Conservation (phyloP, 2,113 vertebrate genomes). For the Centropus unirufus region DNA sequence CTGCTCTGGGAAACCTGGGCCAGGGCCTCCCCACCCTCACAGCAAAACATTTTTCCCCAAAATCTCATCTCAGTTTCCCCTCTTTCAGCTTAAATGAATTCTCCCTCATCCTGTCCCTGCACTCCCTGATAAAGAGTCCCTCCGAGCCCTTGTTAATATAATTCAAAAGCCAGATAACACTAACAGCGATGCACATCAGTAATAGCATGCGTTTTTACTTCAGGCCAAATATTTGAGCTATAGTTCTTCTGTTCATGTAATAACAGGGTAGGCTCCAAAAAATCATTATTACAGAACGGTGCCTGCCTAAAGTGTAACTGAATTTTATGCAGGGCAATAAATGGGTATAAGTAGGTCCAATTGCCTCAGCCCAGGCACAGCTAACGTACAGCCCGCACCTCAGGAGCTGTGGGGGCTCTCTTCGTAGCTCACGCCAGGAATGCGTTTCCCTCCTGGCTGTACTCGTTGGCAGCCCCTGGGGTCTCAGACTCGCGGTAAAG, state of each 20-base stretch:
- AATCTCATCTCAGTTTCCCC: no score
- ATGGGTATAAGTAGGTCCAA: background rate
- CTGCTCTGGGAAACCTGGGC: no score
- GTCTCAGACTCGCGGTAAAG: background rate
- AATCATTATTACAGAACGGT: background rate
- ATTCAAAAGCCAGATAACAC: background rate
- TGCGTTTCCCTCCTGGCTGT: background rate
- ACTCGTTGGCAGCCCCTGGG: conserved; percentile 9
- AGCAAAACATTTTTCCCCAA: no score
- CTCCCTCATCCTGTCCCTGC: no score
- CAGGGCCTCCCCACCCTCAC: no score
- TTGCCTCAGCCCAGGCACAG: background rate
- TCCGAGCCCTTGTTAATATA: background rate
- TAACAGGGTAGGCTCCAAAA: background rate
- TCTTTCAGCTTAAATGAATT: no score
- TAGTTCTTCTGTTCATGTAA: background rate
- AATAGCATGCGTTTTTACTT: background rate
- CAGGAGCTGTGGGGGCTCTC: background rate
- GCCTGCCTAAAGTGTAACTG: background rate
- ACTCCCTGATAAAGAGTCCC: no score
- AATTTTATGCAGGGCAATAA: background rate
- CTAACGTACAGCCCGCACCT: background rate
- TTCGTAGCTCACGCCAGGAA: background rate
- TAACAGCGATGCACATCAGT: background rate
- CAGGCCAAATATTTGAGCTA: background rate